Evolutionary conservation across 2,888 invertebrate genomes (phyloP), one percentile per base, ranked within the genome.

Genomic region (Papilio gigon): DNA sequence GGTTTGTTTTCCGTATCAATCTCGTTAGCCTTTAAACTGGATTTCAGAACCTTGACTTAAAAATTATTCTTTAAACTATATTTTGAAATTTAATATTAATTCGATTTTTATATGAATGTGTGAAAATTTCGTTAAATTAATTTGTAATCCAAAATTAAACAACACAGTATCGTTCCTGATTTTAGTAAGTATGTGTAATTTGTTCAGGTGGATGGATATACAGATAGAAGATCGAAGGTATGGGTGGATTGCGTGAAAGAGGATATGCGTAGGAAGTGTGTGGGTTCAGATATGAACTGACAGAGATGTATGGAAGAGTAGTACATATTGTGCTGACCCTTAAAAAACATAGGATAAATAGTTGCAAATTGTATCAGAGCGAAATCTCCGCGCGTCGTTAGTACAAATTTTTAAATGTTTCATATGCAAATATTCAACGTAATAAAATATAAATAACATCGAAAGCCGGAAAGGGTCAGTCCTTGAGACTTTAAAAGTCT

Each of bases 401-500:
- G 1, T 47, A 17, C 6, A 42, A 4, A 12, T 42, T 17, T 42
- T 4, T 17, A 42, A 42, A n/a, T 42, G 17, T 47, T 47, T 47
- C 47, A 12, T 47, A 47, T 12, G 47, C 47, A 47, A 47, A 47
- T 22, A 22, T 47, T 47, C 11, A 22, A 30, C 30, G 30, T n/a
- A 56, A 30, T 56, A 22, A 22, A 50, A 50, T 47, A 30, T 25
- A 30, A 56, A 56, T 56, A 53, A 53, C 25, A 30, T 56, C 30
- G 30, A 56, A 56, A 68, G 63, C 63, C 68, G 68, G 68, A 68
- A 64, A 58, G 17, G 33, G 63, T 37, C 63, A 60, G 60, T 60
- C 69, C 73, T 69, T 68, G 72, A 61, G 50, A 59, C 53, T 59
- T 64, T 47, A n/a, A 37, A 47, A 53, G 37, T 70, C 61, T 72